Conservation (phyloP, 2,888 invertebrate genomes). For the Chaetoderma sp. region DNA sequence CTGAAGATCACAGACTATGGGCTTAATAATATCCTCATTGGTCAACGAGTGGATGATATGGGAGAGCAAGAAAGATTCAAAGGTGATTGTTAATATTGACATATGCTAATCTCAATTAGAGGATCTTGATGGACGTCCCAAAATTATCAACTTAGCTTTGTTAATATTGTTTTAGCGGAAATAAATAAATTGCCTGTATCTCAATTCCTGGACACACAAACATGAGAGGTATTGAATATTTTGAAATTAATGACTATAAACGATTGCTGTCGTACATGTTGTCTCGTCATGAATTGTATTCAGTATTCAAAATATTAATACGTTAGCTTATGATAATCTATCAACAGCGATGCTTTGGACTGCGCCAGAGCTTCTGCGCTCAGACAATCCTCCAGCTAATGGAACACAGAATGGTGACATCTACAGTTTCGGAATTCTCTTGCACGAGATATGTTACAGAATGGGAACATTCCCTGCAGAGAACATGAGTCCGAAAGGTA, state of each 20-base stretch:
- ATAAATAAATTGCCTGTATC: no score
- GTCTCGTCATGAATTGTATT: no score
- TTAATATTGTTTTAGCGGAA: no score
- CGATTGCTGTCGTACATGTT: no score
- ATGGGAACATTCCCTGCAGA: constrained; percentile 41
- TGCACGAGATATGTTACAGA: constrained; percentile 56
- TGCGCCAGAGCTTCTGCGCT: constrained; percentile 61
- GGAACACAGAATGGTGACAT: constrained; percentile 64
- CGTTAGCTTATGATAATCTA: no score
- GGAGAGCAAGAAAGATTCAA: constrained; percentile 41
- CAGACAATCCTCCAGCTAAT: constrained; percentile 44
- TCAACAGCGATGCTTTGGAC: constrained; percentile 62
- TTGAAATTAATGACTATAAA: no score
- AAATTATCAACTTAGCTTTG: no score
- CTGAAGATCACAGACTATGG: constrained; percentile 87
- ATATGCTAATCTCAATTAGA: no score
- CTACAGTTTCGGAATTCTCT: constrained; percentile 61
- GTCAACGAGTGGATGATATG: constrained; percentile 4
- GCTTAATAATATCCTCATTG: constrained; percentile 25
- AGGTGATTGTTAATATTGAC: constrained; percentile 25
- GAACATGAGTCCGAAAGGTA: constrained; percentile 14
- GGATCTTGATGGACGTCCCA: no score
- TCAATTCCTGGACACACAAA: no score
- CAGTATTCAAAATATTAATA: no score
- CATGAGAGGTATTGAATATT: no score